These are phyloP conservation scores for Hirudo medicinalis DNA, from an alignment of 1,140 invertebrate genomes.

Conservation along the genomic window DNA sequence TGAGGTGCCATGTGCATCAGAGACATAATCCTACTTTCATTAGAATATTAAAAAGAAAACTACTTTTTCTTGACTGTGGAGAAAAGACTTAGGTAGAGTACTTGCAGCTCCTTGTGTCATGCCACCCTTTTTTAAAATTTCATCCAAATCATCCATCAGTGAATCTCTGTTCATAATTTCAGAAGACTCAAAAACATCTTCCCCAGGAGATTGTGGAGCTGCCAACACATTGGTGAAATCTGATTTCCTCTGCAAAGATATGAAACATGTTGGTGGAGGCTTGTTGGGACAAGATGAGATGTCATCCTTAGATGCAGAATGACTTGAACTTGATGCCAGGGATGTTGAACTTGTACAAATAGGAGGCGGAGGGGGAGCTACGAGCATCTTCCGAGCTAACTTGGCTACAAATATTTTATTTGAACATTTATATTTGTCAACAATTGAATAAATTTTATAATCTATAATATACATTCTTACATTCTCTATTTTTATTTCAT, in stretches of 20 bases:
- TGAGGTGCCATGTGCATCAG: too few species aligned
- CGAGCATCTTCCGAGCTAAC: slow-evolving; percentile 1
- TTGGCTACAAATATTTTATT: not conserved
- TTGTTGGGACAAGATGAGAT: slow-evolving; percentile 6
- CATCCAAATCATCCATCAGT: slow-evolving; percentile 10
- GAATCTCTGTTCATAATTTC: not conserved
- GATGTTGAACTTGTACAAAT: not conserved
- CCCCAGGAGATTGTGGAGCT: not conserved
- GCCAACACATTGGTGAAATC: not conserved
- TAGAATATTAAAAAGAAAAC: not conserved
- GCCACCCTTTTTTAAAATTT: slow-evolving; percentile 9
- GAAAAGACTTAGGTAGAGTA: not conserved
- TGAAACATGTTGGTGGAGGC: not conserved
- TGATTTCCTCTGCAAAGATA: not conserved
- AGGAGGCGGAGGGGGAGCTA: slow-evolving; percentile 7
- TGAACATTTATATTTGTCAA: too few species aligned
- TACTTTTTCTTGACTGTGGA: not conserved
- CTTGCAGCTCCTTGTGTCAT: not conserved
- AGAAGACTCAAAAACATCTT: slow-evolving; percentile 7
- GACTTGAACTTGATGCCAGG: too few species aligned
- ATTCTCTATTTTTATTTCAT: too few species aligned
- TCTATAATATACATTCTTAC: too few species aligned
- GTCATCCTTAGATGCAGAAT: too few species aligned
- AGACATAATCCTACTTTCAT: too few species aligned
- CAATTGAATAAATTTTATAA: too few species aligned